phyloP scores from a whole-genome alignment of 2,888 invertebrate species.

The Xanthostigma xanthostigma region DNA sequence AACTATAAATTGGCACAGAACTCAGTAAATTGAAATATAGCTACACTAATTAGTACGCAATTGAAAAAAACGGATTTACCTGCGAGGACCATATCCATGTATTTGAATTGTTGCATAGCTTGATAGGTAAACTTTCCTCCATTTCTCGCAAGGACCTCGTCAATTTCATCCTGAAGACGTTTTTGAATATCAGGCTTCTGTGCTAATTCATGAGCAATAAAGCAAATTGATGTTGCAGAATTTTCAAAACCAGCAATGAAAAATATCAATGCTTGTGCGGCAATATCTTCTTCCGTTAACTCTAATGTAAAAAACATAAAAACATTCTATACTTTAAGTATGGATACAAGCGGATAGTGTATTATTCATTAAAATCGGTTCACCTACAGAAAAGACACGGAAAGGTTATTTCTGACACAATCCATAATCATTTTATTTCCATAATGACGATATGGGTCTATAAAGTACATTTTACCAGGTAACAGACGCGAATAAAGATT shows the following conservation, averaged over 20 bases:
- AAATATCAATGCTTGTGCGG: constrained; percentile 29
- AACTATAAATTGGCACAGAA: no score
- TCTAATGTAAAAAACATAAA: constrained; percentile 7
- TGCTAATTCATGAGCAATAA: constrained; percentile 17
- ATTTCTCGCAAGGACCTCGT: constrained; percentile 15
- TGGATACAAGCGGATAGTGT: no score
- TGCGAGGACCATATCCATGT: constrained; percentile 33
- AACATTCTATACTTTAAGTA: no score
- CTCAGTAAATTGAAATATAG: no score
- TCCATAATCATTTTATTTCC: no score
- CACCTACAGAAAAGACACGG: no score
- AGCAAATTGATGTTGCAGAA: constrained; percentile 17
- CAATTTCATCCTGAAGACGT: constrained; percentile 21
- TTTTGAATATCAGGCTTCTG: constrained; percentile 17
- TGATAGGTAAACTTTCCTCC: constrained; percentile 11
- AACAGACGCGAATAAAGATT: no score
- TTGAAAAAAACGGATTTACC: constrained; percentile 18
- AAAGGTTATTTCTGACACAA: no score
- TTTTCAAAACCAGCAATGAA: constrained; percentile 22
- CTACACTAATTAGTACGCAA: neutral
- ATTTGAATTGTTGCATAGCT: constrained; percentile 12
- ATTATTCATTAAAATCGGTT: no score
- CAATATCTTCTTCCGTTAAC: constrained; percentile 29
- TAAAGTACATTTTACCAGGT: no score
- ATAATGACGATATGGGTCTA: no score